Percentiles rank a stretch among this genome's conserved stretches.
phyloP scores from a whole-genome alignment of 1,140 invertebrate species.

The Bombus confusus region DNA sequence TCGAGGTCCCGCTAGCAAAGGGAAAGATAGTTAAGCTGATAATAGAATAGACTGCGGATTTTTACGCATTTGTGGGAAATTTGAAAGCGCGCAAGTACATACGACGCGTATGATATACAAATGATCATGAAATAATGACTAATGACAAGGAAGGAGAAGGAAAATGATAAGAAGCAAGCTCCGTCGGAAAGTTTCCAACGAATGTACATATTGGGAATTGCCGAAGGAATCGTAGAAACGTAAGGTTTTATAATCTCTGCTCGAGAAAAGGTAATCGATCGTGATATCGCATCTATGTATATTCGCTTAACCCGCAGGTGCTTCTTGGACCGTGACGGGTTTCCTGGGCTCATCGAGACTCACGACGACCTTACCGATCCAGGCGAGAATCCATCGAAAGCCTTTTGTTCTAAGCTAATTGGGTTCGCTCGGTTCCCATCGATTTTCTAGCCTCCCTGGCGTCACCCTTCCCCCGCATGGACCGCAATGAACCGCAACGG shows the following conservation, averaged over 20 bases:
- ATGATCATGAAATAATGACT: no score
- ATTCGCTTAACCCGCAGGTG: constrained; percentile 3
- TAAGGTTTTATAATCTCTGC: not conserved
- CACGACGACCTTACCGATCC: constrained; percentile 5
- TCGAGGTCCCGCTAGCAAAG: not conserved
- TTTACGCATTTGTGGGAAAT: no score
- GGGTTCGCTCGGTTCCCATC: constrained; percentile 73
- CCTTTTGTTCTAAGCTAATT: constrained; percentile 73
- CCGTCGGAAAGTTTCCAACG: no score
- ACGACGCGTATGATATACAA: no score
- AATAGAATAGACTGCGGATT: not conserved
- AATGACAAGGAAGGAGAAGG: rapidly evolving
- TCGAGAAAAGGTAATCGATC: not conserved
- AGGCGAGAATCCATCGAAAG: constrained; percentile 50
- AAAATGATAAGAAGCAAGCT: no score
- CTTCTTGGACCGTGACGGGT: constrained; percentile 12
- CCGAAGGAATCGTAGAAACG: not conserved
- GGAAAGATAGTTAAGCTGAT: not conserved
- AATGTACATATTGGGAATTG: no score
- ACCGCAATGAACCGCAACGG: constrained; percentile 4
- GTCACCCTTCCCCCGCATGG: not conserved
- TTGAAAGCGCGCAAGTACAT: no score
- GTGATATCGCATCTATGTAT: not conserved
- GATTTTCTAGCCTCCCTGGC: constrained; percentile 56
- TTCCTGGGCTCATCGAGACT: constrained; percentile 12